phyloP scores from a whole-genome alignment of 2,113 vertebrate genomes.

The Tangachromis dhanisi region DNA sequence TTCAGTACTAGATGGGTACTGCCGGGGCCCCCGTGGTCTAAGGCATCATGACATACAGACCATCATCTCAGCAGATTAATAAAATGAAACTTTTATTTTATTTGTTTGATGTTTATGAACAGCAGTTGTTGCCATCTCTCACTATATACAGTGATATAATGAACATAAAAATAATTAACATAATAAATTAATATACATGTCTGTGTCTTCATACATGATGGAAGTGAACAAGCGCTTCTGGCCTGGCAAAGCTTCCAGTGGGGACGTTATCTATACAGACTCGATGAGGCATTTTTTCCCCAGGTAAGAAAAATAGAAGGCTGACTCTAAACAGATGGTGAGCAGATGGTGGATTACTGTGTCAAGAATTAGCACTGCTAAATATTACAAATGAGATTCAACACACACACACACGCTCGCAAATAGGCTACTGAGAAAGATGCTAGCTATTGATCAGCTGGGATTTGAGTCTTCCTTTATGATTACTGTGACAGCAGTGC shows the following conservation, averaged over 20 bases:
- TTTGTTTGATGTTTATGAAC: background rate
- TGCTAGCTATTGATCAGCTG: background rate
- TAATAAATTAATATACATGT: background rate
- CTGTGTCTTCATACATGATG: background rate
- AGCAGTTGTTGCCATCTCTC: background rate
- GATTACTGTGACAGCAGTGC: background rate
- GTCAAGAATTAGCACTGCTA: background rate
- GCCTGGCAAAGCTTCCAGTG: background rate
- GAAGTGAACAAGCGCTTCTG: background rate
- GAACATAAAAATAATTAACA: background rate
- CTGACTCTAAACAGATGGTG: background rate
- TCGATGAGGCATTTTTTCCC: background rate
- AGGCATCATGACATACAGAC: background rate
- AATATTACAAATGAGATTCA: constrained; percentile 13
- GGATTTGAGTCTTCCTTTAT: background rate
- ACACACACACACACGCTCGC: background rate
- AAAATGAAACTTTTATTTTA: background rate
- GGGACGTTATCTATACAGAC: background rate
- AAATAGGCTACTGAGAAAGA: background rate
- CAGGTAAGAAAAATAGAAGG: background rate
- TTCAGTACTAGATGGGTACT: background rate
- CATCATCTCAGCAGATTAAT: background rate
- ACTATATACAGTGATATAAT: background rate
- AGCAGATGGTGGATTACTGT: constrained; percentile 15
- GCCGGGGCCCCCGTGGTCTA: background rate